Conservation (phyloP, 1,140 invertebrate species). For the Diorhabda carinulata region DNA sequence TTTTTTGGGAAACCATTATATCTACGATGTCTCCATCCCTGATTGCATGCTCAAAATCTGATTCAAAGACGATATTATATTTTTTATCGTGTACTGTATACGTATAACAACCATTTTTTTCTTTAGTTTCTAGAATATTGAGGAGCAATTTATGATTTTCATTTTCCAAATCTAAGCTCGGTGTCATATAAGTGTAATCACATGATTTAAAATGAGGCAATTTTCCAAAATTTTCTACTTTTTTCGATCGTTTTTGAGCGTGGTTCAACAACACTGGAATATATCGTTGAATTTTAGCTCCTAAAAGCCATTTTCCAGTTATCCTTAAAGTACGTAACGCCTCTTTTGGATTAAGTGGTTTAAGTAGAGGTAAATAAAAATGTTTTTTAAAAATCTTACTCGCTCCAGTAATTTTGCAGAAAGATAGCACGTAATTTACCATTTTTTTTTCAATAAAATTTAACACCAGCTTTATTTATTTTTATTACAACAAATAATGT, state of each 20-base stretch:
- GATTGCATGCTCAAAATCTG: slow-evolving; percentile 70
- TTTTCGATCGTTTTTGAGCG: slow-evolving; percentile 60
- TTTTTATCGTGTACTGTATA: slow-evolving; percentile 69
- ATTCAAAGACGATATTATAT: slow-evolving; percentile 71
- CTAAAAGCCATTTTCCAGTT: slow-evolving; percentile 62
- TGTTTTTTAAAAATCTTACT: slow-evolving; percentile 75
- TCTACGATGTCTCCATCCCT: slow-evolving; percentile 71
- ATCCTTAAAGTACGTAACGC: slow-evolving; percentile 75
- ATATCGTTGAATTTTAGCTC: slow-evolving; percentile 69
- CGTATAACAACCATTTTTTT: slow-evolving; percentile 62
- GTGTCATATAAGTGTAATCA: slow-evolving; percentile 71
- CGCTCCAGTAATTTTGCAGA: slow-evolving; percentile 76
- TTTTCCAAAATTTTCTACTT: slow-evolving; percentile 59
- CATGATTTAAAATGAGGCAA: slow-evolving; percentile 62
- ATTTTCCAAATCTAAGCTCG: slow-evolving; percentile 61
- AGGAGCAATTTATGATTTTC: slow-evolving; percentile 60
- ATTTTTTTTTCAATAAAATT: slow-evolving; percentile 21
- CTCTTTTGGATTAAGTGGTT: slow-evolving; percentile 75
- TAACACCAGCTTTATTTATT: slow-evolving; percentile 8
- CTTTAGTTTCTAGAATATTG: slow-evolving; percentile 60
- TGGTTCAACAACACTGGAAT: slow-evolving; percentile 68
- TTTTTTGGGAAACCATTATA: slow-evolving; percentile 69
- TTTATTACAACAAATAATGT: slow-evolving; percentile 7
- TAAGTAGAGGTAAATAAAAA: slow-evolving; percentile 78
- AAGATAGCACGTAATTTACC: slow-evolving; percentile 56